phyloP scores from a whole-genome alignment of 2,113 vertebrate genomes.

The Callipepla californica region DNA sequence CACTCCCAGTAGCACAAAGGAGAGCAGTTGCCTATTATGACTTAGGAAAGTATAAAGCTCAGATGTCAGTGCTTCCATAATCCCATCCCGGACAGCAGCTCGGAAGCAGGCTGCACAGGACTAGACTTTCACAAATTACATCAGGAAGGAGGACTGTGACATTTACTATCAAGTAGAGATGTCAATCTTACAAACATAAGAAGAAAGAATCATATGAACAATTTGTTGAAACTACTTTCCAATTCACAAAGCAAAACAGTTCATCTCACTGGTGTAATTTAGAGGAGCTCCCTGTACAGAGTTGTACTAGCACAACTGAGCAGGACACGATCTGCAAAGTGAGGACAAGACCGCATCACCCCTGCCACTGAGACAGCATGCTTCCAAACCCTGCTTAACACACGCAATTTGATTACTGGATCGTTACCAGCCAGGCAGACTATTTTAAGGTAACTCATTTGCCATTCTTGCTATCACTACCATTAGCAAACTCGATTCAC shows the following conservation, averaged over 20 bases:
- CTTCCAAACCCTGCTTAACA: not conserved
- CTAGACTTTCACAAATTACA: slow-evolving; percentile 34
- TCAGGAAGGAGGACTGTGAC: not conserved
- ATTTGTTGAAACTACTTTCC: slow-evolving; percentile 1
- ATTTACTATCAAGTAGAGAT: not conserved
- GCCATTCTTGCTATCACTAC: not conserved
- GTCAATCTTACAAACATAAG: not conserved
- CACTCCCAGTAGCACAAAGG: not conserved
- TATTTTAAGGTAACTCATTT: not conserved
- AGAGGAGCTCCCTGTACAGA: not conserved
- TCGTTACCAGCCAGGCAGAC: not conserved
- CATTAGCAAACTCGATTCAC: not conserved
- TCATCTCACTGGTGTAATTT: not conserved
- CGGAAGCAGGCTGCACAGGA: not conserved
- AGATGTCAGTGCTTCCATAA: not conserved
- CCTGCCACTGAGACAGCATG: not conserved
- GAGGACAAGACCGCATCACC: not conserved
- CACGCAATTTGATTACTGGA: not conserved
- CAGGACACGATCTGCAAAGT: not conserved
- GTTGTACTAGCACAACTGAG: rapidly evolving
- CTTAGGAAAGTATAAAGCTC: slow-evolving; percentile 50
- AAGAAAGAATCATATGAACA: not conserved
- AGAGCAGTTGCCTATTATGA: slow-evolving; percentile 22
- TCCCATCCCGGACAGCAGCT: slow-evolving; percentile 35
- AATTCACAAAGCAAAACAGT: not conserved